These are phyloP conservation scores for Himalopsyche phryganea DNA, from an alignment of 1,140 invertebrate genomes.

Conservation along the genomic window DNA sequence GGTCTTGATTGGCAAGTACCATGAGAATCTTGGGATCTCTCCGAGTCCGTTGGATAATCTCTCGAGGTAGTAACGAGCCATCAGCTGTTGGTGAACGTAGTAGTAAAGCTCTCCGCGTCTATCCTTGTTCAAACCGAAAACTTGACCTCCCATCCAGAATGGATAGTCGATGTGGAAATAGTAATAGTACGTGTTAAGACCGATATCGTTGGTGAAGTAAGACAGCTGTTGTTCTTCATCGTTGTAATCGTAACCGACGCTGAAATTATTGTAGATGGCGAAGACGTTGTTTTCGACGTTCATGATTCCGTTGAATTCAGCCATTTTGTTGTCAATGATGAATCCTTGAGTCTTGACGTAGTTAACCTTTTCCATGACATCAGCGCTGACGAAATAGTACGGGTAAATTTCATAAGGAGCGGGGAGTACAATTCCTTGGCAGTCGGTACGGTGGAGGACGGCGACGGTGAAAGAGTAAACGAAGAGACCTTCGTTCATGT, in stretches of 20 bases:
- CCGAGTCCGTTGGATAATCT: constrained; percentile 61
- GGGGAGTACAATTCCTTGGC: constrained; percentile 56
- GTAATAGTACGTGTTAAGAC: constrained; percentile 69
- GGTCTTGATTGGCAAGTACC: constrained; percentile 52
- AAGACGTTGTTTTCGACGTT: constrained; percentile 40
- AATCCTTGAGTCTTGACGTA: constrained; percentile 56
- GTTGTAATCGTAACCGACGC: constrained; percentile 51
- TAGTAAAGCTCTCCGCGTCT: constrained; percentile 61
- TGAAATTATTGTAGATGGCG: constrained; percentile 54
- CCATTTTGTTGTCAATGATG: constrained; percentile 34
- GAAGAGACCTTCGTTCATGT: constrained; percentile 62
- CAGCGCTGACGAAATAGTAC: constrained; percentile 56
- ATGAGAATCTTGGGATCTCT: constrained; percentile 58
- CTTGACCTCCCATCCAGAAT: constrained; percentile 60
- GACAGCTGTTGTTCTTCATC: constrained; percentile 59
- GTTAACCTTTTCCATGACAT: constrained; percentile 55
- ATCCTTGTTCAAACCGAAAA: constrained; percentile 51
- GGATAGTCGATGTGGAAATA: constrained; percentile 65
- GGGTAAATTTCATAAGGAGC: constrained; percentile 63
- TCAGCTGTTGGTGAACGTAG: constrained; percentile 59
- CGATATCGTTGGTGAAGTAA: constrained; percentile 72
- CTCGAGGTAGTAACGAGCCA: constrained; percentile 67
- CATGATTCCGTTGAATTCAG: constrained; percentile 43
- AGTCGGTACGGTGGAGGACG: constrained; percentile 57
- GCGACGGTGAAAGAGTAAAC: constrained; percentile 57